phyloP scores from a whole-genome alignment of 2,797 vertebrate species.

The Syncerus caffer region DNA sequence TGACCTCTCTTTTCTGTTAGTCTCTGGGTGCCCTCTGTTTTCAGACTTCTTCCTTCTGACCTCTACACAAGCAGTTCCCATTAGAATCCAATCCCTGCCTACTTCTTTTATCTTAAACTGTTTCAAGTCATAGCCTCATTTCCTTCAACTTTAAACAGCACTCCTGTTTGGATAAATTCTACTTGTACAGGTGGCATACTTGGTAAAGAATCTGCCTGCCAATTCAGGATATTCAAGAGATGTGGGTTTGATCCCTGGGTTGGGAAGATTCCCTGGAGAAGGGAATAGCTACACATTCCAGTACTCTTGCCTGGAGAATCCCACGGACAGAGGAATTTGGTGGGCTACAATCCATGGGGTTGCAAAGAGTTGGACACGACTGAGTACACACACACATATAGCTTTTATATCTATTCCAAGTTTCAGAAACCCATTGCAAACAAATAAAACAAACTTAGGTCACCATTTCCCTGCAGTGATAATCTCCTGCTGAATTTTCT shows the following conservation, averaged over 20 bases:
- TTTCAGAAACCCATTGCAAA: background rate
- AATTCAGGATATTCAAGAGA: background rate
- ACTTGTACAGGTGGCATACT: background rate
- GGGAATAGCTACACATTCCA: background rate
- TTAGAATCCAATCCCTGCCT: background rate
- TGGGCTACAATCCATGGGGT: background rate
- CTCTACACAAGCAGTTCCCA: background rate
- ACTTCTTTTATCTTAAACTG: background rate
- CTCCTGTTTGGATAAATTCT: background rate
- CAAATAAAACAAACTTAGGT: background rate
- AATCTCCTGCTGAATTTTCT: background rate
- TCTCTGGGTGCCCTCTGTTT: background rate
- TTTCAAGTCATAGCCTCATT: background rate
- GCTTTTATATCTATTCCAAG: background rate
- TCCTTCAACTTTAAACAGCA: background rate
- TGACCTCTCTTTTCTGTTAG: background rate
- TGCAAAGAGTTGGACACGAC: fast-evolving
- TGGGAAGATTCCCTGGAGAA: background rate
- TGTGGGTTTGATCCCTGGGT: background rate
- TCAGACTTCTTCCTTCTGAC: background rate
- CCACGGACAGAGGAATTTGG: fast-evolving
- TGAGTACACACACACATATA: background rate
- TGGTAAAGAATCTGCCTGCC: background rate
- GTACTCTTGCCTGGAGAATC: background rate
- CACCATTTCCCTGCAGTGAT: background rate